Conservation (phyloP, 2,888 invertebrate genomes). For the Machimus rusticus region DNA sequence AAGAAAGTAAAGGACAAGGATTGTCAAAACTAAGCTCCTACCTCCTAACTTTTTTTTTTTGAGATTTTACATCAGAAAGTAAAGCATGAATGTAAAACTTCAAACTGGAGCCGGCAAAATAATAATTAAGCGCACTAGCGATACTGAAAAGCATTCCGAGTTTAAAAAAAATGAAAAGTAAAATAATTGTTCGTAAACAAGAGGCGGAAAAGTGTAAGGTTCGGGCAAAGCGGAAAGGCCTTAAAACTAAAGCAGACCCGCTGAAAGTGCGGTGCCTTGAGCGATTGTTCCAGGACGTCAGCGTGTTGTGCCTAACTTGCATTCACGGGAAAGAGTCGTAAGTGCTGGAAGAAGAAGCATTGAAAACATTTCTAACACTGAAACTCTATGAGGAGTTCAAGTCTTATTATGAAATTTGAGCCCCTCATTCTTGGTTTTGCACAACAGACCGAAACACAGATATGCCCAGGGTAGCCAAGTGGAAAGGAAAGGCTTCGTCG, state of each 20-base stretch:
- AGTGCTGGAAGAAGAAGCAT: slow-evolving; percentile 8
- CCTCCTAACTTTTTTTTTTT: neutral
- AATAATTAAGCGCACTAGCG: neutral
- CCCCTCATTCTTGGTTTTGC: slow-evolving; percentile 8
- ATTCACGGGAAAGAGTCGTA: neutral
- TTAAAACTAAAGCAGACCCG: neutral
- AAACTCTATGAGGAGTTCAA: slow-evolving; percentile 27
- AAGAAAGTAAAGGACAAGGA: no score
- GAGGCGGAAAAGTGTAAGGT: neutral
- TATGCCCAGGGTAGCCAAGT: neutral
- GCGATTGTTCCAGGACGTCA: slow-evolving; percentile 3
- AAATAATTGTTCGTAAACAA: no score
- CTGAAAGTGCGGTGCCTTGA: slow-evolving; percentile 8
- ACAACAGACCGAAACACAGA: slow-evolving; percentile 12
- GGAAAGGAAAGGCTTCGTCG: slow-evolving; percentile 27
- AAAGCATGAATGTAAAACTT: neutral
- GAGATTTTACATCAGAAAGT: neutral
- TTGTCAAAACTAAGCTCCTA: neutral
- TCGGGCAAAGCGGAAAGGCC: neutral
- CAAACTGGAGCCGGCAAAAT: neutral
- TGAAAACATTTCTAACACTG: slow-evolving; percentile 12
- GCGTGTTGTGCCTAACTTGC: neutral
- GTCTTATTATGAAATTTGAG: slow-evolving; percentile 33
- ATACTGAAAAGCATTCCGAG: neutral
- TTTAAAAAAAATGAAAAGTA: no score